These are phyloP conservation scores for Mylabris sibirica DNA, from an alignment of 2,888 invertebrate species.

Conservation along the genomic window DNA sequence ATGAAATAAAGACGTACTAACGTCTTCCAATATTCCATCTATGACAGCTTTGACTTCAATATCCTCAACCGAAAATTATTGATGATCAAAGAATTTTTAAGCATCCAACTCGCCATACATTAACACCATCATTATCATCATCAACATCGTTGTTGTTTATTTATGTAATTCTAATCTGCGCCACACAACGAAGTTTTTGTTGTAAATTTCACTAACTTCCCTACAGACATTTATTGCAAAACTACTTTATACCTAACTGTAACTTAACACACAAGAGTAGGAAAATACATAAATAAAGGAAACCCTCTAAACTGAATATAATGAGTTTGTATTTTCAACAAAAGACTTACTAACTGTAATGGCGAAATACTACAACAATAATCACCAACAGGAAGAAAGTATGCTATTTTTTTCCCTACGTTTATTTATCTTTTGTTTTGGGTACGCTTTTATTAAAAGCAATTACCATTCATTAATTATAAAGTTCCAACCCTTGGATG, in stretches of 20 bases:
- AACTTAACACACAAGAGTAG: background rate
- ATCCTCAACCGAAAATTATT: background rate
- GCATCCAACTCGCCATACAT: background rate
- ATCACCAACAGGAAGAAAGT: background rate
- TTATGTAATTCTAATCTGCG: background rate
- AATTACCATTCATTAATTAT: background rate
- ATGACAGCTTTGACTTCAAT: background rate
- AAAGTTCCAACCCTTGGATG: background rate
- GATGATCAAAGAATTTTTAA: background rate
- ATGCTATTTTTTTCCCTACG: background rate
- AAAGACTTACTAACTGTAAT: background rate
- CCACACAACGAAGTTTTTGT: background rate
- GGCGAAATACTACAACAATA: background rate
- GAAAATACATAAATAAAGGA: background rate
- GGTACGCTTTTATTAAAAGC: background rate
- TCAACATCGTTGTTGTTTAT: background rate
- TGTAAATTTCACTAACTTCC: background rate
- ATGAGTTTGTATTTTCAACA: background rate
- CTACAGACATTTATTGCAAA: background rate
- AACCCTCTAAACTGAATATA: background rate
- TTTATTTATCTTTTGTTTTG: background rate
- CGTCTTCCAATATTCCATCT: conserved; percentile 1
- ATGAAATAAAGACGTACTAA: background rate
- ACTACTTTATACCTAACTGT: background rate
- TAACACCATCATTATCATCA: too few species aligned